These are phyloP conservation scores for Netelia fuscicornis DNA, from an alignment of 2,888 invertebrate genomes.

Conservation along the genomic window DNA sequence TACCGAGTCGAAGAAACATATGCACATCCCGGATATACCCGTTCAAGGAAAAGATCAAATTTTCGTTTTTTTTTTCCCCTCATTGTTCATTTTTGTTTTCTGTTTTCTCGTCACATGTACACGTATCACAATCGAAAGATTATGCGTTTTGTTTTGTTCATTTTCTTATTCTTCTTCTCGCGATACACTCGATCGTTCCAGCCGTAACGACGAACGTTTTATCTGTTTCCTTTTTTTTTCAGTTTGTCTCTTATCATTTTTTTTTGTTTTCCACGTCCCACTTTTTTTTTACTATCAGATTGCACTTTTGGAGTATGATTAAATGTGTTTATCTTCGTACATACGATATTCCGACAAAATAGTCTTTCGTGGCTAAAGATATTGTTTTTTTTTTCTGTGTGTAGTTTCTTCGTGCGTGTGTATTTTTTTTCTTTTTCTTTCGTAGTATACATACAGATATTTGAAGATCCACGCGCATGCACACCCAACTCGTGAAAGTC, in stretches of 20 bases:
- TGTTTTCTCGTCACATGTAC: slow-evolving; percentile 42
- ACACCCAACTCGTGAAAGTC: slow-evolving; percentile 50
- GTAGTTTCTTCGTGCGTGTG: not conserved
- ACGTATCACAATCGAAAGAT: slow-evolving; percentile 58
- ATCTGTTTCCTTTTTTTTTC: slow-evolving; percentile 23
- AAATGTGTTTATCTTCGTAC: slow-evolving; percentile 57
- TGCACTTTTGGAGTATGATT: slow-evolving; percentile 64
- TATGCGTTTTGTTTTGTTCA: not conserved
- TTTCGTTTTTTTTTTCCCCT: slow-evolving; percentile 33
- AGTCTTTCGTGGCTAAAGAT: slow-evolving; percentile 62
- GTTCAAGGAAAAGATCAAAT: slow-evolving; percentile 59
- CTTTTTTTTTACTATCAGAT: slow-evolving; percentile 55
- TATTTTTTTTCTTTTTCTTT: not conserved
- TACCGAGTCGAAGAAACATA: slow-evolving; percentile 55
- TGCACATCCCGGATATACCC: slow-evolving; percentile 59
- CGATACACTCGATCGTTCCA: slow-evolving; percentile 44
- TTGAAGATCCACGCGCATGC: slow-evolving; percentile 47
- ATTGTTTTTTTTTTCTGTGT: slow-evolving; percentile 35
- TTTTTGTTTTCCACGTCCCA: too few relatives aligned
- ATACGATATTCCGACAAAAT: slow-evolving; percentile 65
- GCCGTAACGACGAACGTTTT: slow-evolving; percentile 48
- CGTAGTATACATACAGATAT: slow-evolving; percentile 59
- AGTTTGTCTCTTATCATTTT: not conserved
- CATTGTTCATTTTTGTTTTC: slow-evolving; percentile 1
- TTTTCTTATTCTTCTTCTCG: not conserved